A percentile compares a stretch with the other conserved stretches of the same genome.
Evolutionary conservation across 64 coral and sea anemone species (phyloP).

Genomic region (Dendronephthya gigantea): DNA sequence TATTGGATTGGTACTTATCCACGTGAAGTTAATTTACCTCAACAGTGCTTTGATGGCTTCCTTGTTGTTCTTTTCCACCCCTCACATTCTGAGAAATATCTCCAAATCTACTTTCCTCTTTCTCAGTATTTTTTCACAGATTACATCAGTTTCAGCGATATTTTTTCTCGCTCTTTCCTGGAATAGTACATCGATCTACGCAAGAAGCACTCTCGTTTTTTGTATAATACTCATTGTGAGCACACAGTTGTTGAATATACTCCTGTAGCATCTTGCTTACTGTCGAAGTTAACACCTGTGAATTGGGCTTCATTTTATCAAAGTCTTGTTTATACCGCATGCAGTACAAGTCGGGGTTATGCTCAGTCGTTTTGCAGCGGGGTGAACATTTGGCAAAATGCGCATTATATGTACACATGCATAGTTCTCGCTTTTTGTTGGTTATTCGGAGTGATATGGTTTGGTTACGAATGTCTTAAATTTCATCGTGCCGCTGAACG

Average conservation of each 20-base stretch:
- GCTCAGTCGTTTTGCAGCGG: not conserved
- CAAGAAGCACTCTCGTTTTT: too few relatives aligned
- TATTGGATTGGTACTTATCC: not conserved
- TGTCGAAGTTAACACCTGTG: too few relatives aligned
- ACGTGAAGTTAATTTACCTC: not conserved
- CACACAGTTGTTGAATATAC: not conserved
- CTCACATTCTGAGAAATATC: not conserved
- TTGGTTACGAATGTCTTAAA: not conserved
- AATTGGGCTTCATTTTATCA: not conserved
- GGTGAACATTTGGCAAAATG: not conserved
- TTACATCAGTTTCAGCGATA: not conserved
- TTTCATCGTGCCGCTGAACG: too few relatives aligned
- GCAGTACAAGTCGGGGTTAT: not conserved
- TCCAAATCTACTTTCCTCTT: not conserved
- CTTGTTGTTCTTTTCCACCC: not conserved
- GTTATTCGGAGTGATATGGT: not conserved
- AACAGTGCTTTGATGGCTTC: not conserved
- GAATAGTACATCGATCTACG: too few relatives aligned
- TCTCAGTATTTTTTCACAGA: not conserved
- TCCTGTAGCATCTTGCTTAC: not conserved
- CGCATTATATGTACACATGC: not conserved
- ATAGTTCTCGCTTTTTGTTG: not conserved
- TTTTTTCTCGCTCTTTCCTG: not conserved
- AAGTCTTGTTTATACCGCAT: not conserved
- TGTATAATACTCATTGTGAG: not conserved